phyloP scores from a whole-genome alignment of 1,140 invertebrate species.

The Onthophagus taurus region DNA sequence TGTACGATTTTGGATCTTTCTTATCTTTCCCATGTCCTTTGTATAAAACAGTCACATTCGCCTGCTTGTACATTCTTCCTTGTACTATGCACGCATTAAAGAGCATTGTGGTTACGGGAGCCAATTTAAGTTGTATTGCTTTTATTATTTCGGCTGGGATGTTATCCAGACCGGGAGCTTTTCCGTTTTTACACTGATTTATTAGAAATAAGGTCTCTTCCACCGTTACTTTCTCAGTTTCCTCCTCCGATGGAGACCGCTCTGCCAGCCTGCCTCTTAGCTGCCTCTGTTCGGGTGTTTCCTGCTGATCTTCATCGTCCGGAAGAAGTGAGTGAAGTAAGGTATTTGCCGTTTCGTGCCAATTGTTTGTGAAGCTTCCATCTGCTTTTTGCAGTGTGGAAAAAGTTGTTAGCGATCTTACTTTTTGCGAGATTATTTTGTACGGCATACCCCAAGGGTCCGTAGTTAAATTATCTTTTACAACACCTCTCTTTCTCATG shows the following conservation, averaged over 20 bases:
- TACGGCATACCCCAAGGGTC: constrained; percentile 10
- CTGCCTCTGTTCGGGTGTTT: background rate
- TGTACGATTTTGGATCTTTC: background rate
- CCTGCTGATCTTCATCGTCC: background rate
- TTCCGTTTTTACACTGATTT: background rate
- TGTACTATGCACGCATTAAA: background rate
- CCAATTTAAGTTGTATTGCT: background rate
- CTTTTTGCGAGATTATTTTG: constrained; percentile 5
- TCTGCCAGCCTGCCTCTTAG: background rate
- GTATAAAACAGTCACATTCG: background rate
- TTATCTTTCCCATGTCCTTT: constrained; percentile 1
- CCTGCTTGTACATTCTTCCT: constrained; percentile 1
- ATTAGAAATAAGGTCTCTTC: background rate
- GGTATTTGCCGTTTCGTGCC: background rate
- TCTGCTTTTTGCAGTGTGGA: background rate
- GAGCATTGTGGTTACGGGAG: background rate
- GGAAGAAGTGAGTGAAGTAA: background rate
- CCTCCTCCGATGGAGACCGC: background rate
- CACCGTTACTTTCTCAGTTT: background rate
- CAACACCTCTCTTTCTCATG: too few species aligned
- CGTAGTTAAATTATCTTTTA: background rate
- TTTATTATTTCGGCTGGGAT: background rate
- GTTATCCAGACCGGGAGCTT: background rate
- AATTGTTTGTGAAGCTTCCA: background rate
- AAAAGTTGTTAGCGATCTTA: background rate